Evolutionary conservation across 2,888 invertebrate genomes (phyloP), one percentile per base, ranked within the genome.

Genomic region (Campoletis raptor): DNA sequence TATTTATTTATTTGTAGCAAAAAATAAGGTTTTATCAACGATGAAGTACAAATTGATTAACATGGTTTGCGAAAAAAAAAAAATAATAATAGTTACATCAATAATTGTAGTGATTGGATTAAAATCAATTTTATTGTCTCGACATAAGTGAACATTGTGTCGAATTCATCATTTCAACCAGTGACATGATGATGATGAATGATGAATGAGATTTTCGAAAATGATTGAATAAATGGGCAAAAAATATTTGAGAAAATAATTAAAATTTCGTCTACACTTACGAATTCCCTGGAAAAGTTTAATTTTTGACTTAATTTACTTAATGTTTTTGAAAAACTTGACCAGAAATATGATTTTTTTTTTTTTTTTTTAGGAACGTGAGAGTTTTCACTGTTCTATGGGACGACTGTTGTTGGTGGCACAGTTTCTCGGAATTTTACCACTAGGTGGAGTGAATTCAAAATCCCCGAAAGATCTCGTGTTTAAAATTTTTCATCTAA

Each of bases 391-490:
- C 72, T 87, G 91, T 52, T 92, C 94, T 4, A 91, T 94, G 9
- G 86, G 92, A 0, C 87, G 89, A 0, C 89, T 92, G 78, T 88
- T 94, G 64, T 76, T 84, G 3, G n/a, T 92, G 15, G 93, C 94
- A 2, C 94, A 94, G 89, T 87, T 92, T 81, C 94, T 94, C 70
- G 94, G 94, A 5, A 10, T 94, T 1, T 88, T 94, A 21, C 94
- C 94, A 0, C 84, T 94, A 4, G 76, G 85, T 3, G 92, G 92
- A 6, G 84, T 94, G 12, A 86, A 90, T 8, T 83, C 90, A 0
- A 21, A 88, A 1, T 90, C 90, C 0, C 89, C 92, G 0, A 81
- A 81, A 45, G 89, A 90, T 24, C 89, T 94, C 7, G 76, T 79
- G 0, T 94, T 92, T 79, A 83, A 69, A 15, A 89, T 69, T 79